Evolutionary conservation across 2,888 invertebrate species (phyloP).

Genomic region (Acrobeloides nanus): DNA sequence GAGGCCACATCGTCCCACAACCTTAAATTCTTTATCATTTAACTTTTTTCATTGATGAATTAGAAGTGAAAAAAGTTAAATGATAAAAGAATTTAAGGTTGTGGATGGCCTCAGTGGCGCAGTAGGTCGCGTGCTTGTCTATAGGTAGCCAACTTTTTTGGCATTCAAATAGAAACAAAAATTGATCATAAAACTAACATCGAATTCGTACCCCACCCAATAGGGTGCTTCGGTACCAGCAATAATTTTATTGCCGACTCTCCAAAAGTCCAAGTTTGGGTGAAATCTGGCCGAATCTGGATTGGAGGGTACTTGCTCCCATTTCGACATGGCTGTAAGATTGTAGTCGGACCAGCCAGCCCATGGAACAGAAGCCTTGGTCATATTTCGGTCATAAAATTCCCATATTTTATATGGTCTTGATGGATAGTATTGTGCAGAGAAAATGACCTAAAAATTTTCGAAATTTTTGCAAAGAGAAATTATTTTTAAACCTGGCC

Average conservation of each 20-base stretch:
- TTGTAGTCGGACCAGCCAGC: constrained; percentile 53
- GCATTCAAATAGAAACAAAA: no score
- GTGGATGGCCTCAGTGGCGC: no score
- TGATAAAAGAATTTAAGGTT: no score
- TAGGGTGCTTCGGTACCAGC: constrained; percentile 51
- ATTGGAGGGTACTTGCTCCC: constrained; percentile 42
- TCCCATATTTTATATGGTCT: constrained; percentile 53
- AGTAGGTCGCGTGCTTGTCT: no score
- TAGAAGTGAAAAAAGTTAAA: no score
- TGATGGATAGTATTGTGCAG: constrained; percentile 52
- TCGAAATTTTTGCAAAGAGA: background rate
- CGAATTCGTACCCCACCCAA: constrained; percentile 53
- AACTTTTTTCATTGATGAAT: no score
- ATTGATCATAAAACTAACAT: constrained; percentile 29
- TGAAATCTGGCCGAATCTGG: constrained; percentile 42
- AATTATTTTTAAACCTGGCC: constrained; percentile 32
- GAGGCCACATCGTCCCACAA: no score
- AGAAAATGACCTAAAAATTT: constrained; percentile 40
- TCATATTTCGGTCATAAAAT: constrained; percentile 52
- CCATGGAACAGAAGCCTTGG: constrained; percentile 39
- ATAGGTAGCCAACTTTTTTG: no score
- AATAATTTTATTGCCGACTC: constrained; percentile 40
- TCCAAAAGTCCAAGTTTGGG: constrained; percentile 54
- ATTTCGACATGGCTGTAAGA: constrained; percentile 46
- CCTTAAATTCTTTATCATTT: no score